Percentiles rank a stretch among this genome's conserved stretches.
Evolutionary conservation across 2,113 vertebrate species (phyloP).

Genomic region (Pygoscelis antarcticus): DNA sequence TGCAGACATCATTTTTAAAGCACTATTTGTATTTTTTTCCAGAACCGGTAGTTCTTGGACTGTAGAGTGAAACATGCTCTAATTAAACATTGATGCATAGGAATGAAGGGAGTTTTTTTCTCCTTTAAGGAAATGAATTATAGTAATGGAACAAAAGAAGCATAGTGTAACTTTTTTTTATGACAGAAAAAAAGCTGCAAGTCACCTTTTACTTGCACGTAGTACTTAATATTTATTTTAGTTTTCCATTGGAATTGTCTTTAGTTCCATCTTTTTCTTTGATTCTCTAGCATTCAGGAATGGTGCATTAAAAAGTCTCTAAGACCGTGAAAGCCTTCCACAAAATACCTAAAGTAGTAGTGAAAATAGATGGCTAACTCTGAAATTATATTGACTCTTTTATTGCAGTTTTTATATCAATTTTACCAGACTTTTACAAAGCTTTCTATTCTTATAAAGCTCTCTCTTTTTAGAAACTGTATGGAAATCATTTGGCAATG

Average conservation of each 20-base stretch:
- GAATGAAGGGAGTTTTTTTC: background rate
- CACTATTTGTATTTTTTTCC: background rate
- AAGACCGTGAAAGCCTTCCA: background rate
- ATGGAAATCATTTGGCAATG: slow-evolving; percentile 31
- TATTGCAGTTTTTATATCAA: slow-evolving; percentile 1
- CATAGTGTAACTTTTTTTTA: background rate
- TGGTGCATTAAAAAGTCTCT: background rate
- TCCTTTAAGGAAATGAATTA: background rate
- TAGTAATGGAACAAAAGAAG: background rate
- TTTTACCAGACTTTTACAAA: slow-evolving; percentile 9
- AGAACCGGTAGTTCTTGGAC: background rate
- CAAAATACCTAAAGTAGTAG: background rate
- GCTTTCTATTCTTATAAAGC: background rate
- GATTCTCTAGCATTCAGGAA: background rate
- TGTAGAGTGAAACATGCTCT: background rate
- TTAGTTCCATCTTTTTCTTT: background rate
- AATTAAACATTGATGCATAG: background rate
- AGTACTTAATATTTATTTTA: background rate
- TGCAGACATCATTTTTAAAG: background rate
- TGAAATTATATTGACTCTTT: slow-evolving; percentile 3
- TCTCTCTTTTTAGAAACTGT: slow-evolving; percentile 17
- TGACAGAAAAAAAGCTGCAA: background rate
- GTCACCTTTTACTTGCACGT: background rate
- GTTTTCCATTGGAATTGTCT: background rate
- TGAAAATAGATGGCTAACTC: slow-evolving; percentile 29